These are phyloP conservation scores for Pseudomugil tenellus DNA, from an alignment of 2,797 vertebrate species.

Conservation along the genomic window DNA sequence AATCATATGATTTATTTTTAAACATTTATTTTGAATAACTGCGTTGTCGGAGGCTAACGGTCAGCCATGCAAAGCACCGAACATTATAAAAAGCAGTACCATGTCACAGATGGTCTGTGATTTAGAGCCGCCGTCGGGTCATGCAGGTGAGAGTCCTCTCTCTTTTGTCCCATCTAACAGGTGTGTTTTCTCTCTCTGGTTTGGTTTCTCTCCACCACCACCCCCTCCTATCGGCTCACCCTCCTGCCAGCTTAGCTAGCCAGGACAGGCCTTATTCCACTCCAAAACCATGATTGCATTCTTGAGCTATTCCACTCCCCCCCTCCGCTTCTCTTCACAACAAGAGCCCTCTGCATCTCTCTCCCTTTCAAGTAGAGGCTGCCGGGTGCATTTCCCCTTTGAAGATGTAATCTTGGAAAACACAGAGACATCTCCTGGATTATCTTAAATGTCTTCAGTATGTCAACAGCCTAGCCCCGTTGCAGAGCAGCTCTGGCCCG, in stretches of 20 bases:
- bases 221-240: constrained; percentile 24
- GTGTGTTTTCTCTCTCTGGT: constrained; percentile 66
- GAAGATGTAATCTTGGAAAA: constrained; percentile 81
- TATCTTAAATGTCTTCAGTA: constrained; percentile 81
- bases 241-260: constrained; percentile 66
- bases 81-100: constrained; percentile 19
- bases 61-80: constrained; percentile 6
- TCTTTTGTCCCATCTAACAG: constrained; percentile 63
- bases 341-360: constrained; percentile 69
- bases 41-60: not conserved
- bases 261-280: constrained; percentile 72
- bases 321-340: constrained; percentile 57
- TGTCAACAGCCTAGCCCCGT: constrained; percentile 74
- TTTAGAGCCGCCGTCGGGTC: constrained; percentile 49
- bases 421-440: constrained; percentile 79
- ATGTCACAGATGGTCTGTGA: constrained; percentile 34
- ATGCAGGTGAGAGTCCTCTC: constrained; percentile 58
- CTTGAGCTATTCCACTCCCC: constrained; percentile 75
- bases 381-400: constrained; percentile 75
- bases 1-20: not conserved
- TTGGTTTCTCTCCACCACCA: constrained; percentile 37
- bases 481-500: constrained; percentile 51
- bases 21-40: not conserved
- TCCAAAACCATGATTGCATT: constrained; percentile 79
- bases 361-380: constrained; percentile 77